Conservation (phyloP, 2,113 vertebrate species). For the Nothoprocta pentlandii region DNA sequence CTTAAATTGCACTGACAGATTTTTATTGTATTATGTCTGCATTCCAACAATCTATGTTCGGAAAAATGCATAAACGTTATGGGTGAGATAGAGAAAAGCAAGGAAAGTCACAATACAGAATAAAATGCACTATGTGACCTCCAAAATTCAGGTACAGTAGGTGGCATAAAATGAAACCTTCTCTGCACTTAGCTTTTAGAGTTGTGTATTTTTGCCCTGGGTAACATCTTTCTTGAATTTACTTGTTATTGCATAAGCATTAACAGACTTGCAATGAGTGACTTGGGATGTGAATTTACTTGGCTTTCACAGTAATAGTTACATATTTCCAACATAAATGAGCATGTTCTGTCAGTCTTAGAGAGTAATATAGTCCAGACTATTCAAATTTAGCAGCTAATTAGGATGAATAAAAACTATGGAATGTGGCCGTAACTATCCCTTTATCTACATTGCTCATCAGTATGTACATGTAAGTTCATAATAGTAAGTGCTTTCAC, state of each 20-base stretch:
- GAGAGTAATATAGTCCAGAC: neutral
- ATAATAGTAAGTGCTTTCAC: neutral
- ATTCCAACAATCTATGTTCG: conserved; percentile 2
- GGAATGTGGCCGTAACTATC: neutral
- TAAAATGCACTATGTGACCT: neutral
- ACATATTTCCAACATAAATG: neutral
- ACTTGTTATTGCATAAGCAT: neutral
- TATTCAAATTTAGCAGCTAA: neutral
- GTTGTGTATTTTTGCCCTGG: neutral
- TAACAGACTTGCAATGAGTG: neutral
- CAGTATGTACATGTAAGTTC: neutral
- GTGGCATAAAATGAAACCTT: neutral
- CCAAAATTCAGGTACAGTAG: neutral
- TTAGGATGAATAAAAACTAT: neutral
- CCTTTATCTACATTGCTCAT: neutral
- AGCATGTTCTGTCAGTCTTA: neutral
- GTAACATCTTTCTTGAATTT: neutral
- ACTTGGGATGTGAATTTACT: neutral
- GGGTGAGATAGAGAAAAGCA: neutral
- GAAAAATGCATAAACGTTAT: neutral
- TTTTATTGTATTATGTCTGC: conserved; percentile 45
- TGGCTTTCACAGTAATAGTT: neutral
- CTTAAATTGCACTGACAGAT: conserved; percentile 50
- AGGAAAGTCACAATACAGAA: neutral
- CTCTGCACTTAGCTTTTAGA: neutral